A percentile compares a stretch with the other conserved stretches of the same genome.
phyloP scores from a whole-genome alignment of 2,888 invertebrate genomes.

The Nomada fucata region DNA sequence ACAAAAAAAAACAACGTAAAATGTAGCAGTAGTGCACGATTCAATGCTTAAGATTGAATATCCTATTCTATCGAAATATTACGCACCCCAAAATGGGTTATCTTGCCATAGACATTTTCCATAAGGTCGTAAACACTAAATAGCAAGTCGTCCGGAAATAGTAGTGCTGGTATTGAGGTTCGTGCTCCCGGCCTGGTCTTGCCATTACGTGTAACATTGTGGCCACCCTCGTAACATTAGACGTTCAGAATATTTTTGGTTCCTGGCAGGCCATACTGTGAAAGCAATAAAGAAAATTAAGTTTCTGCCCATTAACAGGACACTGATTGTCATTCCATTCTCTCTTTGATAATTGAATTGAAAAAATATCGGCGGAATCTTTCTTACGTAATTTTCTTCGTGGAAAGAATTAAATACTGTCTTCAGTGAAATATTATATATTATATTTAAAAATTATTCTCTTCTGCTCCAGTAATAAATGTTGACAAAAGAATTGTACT shows the following conservation, averaged over 20 bases:
- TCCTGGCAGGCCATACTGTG: too few species aligned
- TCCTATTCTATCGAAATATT: not conserved
- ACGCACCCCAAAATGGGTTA: not conserved
- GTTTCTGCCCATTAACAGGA: too few species aligned
- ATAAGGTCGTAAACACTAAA: not conserved
- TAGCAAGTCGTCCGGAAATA: constrained; percentile 1
- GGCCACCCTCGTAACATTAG: not conserved
- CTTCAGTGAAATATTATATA: too few species aligned
- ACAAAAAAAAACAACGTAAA: too few species aligned
- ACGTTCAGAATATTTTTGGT: not conserved
- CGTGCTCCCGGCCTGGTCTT: not conserved
- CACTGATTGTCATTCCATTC: too few species aligned
- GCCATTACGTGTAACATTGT: not conserved
- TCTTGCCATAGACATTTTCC: not conserved
- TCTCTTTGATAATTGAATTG: too few species aligned
- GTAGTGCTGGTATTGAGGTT: too few species aligned
- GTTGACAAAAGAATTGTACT: not conserved
- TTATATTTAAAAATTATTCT: not conserved
- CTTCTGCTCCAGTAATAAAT: not conserved
- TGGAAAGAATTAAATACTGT: too few species aligned
- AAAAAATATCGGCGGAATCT: too few species aligned
- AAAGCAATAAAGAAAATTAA: too few species aligned
- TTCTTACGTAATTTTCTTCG: too few species aligned
- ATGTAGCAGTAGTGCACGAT: not conserved
- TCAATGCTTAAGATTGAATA: not conserved